Base-by-base conservation (phyloP, 2,113 vertebrate species). In the Crotalus helleri region DNA sequence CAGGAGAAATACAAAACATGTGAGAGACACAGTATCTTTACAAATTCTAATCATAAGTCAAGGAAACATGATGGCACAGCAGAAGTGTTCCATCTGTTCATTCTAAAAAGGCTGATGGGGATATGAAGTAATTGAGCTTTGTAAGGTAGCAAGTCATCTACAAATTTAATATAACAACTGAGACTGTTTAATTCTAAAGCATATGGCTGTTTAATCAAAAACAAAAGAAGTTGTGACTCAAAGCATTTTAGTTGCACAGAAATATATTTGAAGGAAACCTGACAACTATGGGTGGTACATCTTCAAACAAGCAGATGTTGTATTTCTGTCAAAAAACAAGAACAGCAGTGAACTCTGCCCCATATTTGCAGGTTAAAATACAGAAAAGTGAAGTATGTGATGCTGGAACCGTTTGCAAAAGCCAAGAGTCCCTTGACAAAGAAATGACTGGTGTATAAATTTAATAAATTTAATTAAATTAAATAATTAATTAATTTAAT, bases 131-230 rank as follows among this genome's bases (percentile, higher is more conserved):
- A 90, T 51, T n/a, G 64, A 89, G 87, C 86, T 93, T 61, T 90
- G 87, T 89, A 91, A 89, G 90, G 90, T 93, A 85, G 88, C 87
- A 24, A 89, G 87, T 85, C 90, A 89, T 59, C 92, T 90, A 93
- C 92, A 90, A 93, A 93, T 90, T 86, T 86, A 90, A 93, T 93
- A 61, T 90, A 90, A 93, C 93, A 0, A 0, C 61, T 46, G 74
- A 91, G 87, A 92, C 57, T 85, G 81, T 93, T 93, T 91, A 94
- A 93, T 81, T 92, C 46, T 21, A 93, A 93, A 93, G 21, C 81
- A 90, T 91, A 92, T 89, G 90, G 87, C 21, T 39, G 90, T 94
- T 91, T 91, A 94, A 89, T 93, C 93, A 93, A 94, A 94, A 92
- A 94, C 92, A 51, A 91, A 92, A 90, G 92, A 0, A 9, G 49